Evolutionary conservation across 23 tunicate genomes (phyloP).

Genomic region (Botrylloides violaceus): DNA sequence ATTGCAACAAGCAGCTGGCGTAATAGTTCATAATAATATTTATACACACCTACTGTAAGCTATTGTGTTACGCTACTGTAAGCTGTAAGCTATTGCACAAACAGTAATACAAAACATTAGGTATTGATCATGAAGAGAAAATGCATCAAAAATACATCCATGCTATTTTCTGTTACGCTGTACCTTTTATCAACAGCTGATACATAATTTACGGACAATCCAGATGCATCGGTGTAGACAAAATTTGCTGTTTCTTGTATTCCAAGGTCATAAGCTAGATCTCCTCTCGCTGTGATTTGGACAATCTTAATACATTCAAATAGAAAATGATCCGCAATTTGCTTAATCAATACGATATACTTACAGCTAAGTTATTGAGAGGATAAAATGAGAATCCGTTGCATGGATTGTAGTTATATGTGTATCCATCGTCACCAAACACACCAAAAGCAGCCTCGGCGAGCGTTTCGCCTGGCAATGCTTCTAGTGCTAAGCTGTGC

Average conservation of each 20-base stretch:
- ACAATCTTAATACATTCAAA: neutral
- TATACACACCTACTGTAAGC: too few relatives aligned
- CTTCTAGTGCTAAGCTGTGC: constrained; percentile 25
- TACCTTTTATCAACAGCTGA: neutral
- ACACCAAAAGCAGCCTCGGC: constrained; percentile 12
- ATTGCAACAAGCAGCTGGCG: too few relatives aligned
- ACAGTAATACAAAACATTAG: too few relatives aligned
- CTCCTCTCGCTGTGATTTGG: neutral
- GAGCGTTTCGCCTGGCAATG: neutral
- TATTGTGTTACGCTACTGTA: too few relatives aligned
- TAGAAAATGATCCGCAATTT: neutral
- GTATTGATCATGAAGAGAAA: too few relatives aligned
- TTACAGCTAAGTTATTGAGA: constrained; percentile 46
- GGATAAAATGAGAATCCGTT: constrained; percentile 23
- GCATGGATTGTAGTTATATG: constrained; percentile 62
- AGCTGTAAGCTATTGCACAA: too few relatives aligned
- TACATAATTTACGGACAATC: constrained; percentile 26
- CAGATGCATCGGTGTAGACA: constrained; percentile 26
- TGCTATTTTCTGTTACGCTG: neutral
- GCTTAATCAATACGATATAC: neutral
- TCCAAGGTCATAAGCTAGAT: constrained; percentile 41
- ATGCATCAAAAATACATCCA: too few relatives aligned
- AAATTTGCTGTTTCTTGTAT: constrained; percentile 38
- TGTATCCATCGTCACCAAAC: constrained; percentile 11
- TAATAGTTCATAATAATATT: too few relatives aligned